Evolutionary conservation across 2,113 vertebrate genomes (phyloP).

Genomic region (Alethe diademata): DNA sequence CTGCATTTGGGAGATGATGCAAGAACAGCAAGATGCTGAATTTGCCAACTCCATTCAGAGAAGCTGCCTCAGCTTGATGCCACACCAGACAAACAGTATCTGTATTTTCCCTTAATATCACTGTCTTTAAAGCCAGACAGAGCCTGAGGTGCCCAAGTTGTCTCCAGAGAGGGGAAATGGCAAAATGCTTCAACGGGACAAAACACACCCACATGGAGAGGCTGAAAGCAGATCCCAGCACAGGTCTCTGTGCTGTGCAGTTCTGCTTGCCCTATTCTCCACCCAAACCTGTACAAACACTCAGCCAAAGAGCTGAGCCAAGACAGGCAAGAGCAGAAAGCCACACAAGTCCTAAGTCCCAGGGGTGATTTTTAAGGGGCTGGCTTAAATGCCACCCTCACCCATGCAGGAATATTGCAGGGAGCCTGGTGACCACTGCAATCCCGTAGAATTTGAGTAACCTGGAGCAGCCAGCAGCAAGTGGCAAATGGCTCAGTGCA

Average conservation of each 20-base stretch:
- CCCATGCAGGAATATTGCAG: background rate
- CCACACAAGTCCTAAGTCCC: background rate
- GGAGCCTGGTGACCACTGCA: background rate
- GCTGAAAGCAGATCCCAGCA: background rate
- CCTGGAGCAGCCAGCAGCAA: background rate
- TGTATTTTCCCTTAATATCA: background rate
- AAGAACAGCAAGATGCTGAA: background rate
- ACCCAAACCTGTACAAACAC: background rate
- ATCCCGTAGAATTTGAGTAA: background rate
- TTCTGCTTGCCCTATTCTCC: background rate
- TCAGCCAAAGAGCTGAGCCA: background rate
- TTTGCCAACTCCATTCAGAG: background rate
- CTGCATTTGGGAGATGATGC: background rate
- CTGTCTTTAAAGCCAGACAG: background rate
- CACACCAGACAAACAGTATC: background rate
- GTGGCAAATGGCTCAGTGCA: background rate
- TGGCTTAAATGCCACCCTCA: background rate
- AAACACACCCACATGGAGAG: background rate
- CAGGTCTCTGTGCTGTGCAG: background rate
- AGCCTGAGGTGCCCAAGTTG: background rate
- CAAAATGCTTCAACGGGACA: background rate
- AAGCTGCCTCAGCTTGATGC: background rate
- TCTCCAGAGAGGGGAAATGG: background rate
- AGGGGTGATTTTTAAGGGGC: background rate
- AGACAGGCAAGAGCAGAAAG: background rate